phyloP scores from a whole-genome alignment of 2,113 vertebrate genomes.

The Taxidea taxus region DNA sequence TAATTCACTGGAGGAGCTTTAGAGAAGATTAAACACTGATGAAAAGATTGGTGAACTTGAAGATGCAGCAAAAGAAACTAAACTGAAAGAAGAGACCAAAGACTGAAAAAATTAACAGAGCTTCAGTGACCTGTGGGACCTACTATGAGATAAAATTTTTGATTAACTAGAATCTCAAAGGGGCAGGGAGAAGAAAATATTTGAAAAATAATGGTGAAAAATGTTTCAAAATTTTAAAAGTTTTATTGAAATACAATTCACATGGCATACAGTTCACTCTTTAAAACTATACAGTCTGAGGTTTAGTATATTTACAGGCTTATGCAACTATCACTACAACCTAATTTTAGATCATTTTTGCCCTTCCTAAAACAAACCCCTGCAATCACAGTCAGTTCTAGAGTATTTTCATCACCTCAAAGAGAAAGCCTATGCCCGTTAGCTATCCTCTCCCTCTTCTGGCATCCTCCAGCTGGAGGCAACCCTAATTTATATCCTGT shows the following conservation, averaged over 20 bases:
- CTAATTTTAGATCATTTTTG: not conserved
- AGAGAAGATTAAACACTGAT: not conserved
- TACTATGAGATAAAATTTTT: not conserved
- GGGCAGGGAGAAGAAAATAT: not conserved
- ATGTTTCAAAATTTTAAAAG: not conserved
- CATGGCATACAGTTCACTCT: not conserved
- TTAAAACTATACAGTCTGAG: not conserved
- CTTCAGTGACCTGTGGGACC: not conserved
- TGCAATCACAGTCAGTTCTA: not conserved
- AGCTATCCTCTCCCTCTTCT: not conserved
- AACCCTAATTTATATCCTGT: not conserved
- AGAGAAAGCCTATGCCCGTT: not conserved
- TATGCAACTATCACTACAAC: not conserved
- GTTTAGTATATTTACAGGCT: not conserved
- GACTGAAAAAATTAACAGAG: not conserved
- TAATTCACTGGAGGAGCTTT: not conserved
- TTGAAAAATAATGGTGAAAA: not conserved
- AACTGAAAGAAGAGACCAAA: not conserved
- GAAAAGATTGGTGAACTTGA: not conserved
- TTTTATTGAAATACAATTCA: not conserved
- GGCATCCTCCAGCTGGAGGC: not conserved
- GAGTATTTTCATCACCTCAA: not conserved
- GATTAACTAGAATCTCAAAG: not conserved
- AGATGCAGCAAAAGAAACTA: not conserved
- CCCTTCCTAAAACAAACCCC: not conserved